These are phyloP conservation scores for Standfussiana lucernea DNA, from an alignment of 2,888 invertebrate genomes.

Conservation along the genomic window DNA sequence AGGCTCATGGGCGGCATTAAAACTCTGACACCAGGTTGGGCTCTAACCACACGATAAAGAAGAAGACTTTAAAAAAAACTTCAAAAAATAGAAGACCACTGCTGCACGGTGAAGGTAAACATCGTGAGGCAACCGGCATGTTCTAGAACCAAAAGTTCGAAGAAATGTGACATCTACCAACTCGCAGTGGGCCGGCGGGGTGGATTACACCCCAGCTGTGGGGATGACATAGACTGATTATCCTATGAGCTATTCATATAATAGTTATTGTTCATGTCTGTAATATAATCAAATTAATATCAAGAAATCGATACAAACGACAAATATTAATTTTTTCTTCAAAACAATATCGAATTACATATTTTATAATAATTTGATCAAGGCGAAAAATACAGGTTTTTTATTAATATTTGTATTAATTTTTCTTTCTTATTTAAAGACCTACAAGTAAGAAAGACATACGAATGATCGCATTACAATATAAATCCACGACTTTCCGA, in stretches of 20 bases:
- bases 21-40: no score
- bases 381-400: slow-evolving; percentile 33
- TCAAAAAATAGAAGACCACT: no score
- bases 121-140: neutral
- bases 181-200: neutral
- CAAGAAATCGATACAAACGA: slow-evolving; percentile 12
- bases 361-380: neutral
- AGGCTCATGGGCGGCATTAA: no score
- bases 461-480: slow-evolving; percentile 60
- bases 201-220: neutral
- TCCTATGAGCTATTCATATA: neutral
- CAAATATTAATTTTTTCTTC: neutral
- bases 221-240: neutral
- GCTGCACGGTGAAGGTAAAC: neutral
- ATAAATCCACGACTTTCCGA: slow-evolving; percentile 43
- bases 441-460: slow-evolving; percentile 32
- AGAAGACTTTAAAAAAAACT: no score
- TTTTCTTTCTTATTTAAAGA: no score
- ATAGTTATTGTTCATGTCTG: neutral
- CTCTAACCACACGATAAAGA: no score
- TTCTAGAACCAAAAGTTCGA: neutral
- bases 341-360: slow-evolving; percentile 6
- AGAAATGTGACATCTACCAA: neutral
- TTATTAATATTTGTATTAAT: slow-evolving; percentile 58
- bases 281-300: neutral